Evolutionary conservation across 2,113 vertebrate genomes (phyloP).

Genomic region (Chrysemys picta): DNA sequence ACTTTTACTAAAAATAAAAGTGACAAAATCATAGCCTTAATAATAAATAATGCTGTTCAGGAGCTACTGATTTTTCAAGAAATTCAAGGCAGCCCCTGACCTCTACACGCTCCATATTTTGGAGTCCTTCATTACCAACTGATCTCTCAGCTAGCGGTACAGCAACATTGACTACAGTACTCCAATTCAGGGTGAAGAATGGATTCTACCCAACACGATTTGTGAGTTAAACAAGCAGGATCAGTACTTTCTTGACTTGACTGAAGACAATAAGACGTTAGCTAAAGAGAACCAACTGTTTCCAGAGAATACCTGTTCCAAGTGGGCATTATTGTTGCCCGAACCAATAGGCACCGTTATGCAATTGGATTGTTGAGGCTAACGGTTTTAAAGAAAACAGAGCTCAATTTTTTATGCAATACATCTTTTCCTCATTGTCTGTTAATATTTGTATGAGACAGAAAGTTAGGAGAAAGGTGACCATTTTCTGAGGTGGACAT

Average conservation of each 20-base stretch:
- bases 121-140: not conserved
- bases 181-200: not conserved
- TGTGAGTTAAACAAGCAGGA: not conserved
- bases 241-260: not conserved
- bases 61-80: not conserved
- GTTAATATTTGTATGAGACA: not conserved
- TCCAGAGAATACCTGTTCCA: not conserved
- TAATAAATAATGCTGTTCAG: not conserved
- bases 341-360: not conserved
- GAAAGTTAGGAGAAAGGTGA: not conserved
- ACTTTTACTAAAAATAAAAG: too few relatives aligned
- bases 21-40: too few relatives aligned
- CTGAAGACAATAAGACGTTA: not conserved
- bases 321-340: too few relatives aligned
- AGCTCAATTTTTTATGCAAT: not conserved
- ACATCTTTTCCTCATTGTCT: not conserved
- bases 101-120: not conserved
- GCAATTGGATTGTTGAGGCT: not conserved
- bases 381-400: not conserved
- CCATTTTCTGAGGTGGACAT: accelerated
- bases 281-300: not conserved
- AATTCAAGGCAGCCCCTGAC: not conserved
- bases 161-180: conserved; percentile 27
- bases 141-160: not conserved
- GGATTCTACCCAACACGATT: not conserved